Base-by-base conservation (phyloP, 2,797 vertebrate species). In the Typhlichthys subterraneus region DNA sequence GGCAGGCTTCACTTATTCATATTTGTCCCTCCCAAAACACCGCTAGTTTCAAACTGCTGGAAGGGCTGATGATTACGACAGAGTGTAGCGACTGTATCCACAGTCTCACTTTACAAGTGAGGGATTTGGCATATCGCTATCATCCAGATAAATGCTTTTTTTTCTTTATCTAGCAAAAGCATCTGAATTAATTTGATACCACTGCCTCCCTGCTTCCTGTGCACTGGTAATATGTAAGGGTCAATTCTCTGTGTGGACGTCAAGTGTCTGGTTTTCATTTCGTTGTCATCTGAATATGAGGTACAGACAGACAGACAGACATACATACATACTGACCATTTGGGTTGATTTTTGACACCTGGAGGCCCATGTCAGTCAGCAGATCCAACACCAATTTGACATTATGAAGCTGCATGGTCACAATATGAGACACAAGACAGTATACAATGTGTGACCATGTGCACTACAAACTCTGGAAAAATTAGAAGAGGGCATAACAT, bases 311-410 rank as follows among this genome's bases (percentile, higher is more conserved):
- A 42, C 8, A 42, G 38, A 8, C 38, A 42, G 38, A 38, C 38
- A 38, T 6, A 38, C 62, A 63, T 10, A 23, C 46, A 12, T 12
- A 60, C 93, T 91, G 75, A 98, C 97, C 97, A 90, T 94, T 90
- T 5, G 96, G 93, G 23, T 89, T 89, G 60, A 98, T 60, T 0
- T 77, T 82, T 45, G 85, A 69, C 72, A 88, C 69, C 4, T 93
- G 83, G 52, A 96, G 74, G 12, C 81, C 93, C 45, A 38, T 80
- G 5, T 96, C 93, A 54, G 75, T 80, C 33, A 98, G 90, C 50
- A 98, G 77, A 33, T 95, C 93, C 87, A 99, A 66, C 0, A 95
- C 97, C 79, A 98, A 81, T 2, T 91, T 93, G 53, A 97, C 94
- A 0, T 99, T 99, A 75, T 96, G 95, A 17, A 97, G 76, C 97